Evolutionary conservation across 2,797 vertebrate genomes (phyloP).

Genomic region (Lerista edwardsae): DNA sequence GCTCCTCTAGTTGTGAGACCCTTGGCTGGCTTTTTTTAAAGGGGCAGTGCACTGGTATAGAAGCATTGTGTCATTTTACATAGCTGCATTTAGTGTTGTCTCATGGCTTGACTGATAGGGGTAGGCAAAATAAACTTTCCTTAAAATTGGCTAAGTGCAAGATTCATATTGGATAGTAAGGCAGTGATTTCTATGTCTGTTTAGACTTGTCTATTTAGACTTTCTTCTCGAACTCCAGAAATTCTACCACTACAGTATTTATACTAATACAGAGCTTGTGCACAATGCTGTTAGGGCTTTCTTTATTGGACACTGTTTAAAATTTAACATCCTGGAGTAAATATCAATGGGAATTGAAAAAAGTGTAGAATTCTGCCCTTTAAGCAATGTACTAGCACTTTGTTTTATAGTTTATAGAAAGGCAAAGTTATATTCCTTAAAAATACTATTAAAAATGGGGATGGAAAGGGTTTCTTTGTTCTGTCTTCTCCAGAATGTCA

Average conservation of each 20-base stretch:
- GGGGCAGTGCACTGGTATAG: background rate
- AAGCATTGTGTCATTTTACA: background rate
- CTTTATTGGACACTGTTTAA: too few relatives aligned
- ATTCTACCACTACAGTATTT: background rate
- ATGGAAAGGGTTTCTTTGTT: conserved; percentile 81
- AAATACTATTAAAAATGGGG: conserved; percentile 64
- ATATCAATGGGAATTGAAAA: conserved; percentile 2
- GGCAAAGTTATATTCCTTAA: conserved; percentile 22
- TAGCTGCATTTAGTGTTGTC: background rate
- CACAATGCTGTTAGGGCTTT: background rate
- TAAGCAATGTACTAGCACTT: background rate
- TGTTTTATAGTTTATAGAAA: background rate
- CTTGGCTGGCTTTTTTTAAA: background rate
- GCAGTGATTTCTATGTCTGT: background rate
- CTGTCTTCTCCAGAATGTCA: conserved; percentile 80
- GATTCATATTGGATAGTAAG: background rate
- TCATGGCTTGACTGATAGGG: background rate
- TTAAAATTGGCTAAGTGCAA: background rate
- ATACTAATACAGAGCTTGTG: background rate
- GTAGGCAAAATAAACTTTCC: too few relatives aligned
- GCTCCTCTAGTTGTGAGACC: background rate
- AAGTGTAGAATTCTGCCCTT: background rate
- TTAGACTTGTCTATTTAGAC: background rate
- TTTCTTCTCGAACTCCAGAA: conserved; percentile 35
- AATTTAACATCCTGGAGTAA: background rate